Conservation (phyloP, 1,140 invertebrate species). For the Ips typographus region DNA sequence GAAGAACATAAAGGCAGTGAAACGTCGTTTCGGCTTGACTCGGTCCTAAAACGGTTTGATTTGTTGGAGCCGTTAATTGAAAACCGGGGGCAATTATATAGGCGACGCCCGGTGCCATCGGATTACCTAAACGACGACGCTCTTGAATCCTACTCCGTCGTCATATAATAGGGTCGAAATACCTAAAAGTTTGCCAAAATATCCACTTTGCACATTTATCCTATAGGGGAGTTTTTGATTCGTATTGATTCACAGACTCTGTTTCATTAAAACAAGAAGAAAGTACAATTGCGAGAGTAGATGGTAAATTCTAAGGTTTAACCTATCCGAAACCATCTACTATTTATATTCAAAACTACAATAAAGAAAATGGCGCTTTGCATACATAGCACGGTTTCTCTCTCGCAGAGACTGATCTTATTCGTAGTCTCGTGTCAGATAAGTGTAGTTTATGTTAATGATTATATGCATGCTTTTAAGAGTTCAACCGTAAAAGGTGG, state of each 20-base stretch:
- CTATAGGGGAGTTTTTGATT: no score
- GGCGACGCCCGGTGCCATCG: conserved; percentile 36
- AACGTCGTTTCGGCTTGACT: conserved; percentile 41
- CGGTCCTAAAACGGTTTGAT: conserved; percentile 54
- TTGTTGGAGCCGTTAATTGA: conserved; percentile 56
- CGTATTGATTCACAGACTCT: no score
- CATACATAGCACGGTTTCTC: conserved; percentile 35
- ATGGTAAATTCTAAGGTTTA: conserved; percentile 13
- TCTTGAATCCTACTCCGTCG: neutral
- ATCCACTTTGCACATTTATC: neutral
- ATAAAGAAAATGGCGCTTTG: conserved; percentile 36
- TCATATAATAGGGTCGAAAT: neutral
- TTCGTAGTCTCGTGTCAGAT: conserved; percentile 43
- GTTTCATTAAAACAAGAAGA: neutral
- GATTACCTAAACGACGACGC: conserved; percentile 35
- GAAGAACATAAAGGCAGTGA: conserved; percentile 49
- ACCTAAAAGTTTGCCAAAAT: neutral
- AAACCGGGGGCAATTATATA: conserved; percentile 54
- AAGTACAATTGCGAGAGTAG: neutral
- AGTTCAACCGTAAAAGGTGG: conserved; percentile 43
- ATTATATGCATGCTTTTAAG: conserved; percentile 51
- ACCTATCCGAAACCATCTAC: conserved; percentile 21
- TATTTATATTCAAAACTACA: conserved; percentile 24
- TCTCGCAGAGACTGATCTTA: conserved; percentile 43
- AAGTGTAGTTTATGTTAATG: conserved; percentile 50